Evolutionary conservation across 2,888 invertebrate species (phyloP).

Genomic region (Chloroclystis v-ata): DNA sequence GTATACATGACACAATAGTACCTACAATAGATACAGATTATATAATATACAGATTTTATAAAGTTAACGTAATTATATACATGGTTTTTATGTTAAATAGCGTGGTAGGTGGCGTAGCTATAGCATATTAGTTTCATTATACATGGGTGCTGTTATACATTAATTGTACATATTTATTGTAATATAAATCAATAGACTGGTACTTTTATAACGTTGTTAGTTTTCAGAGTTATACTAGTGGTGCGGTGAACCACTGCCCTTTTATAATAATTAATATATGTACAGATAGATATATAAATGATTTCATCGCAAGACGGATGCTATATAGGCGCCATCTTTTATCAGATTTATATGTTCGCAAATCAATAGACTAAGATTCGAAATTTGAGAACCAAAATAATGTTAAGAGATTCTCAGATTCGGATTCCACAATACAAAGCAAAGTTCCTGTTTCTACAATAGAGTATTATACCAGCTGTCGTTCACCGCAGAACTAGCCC

Average conservation of each 20-base stretch:
- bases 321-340: background rate
- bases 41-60: slow-evolving; percentile 52
- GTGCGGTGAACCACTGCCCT: slow-evolving; percentile 38
- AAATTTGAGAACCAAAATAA: slow-evolving; percentile 1
- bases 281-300: slow-evolving; percentile 10
- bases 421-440: slow-evolving; percentile 15
- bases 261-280: slow-evolving; percentile 20
- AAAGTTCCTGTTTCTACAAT: slow-evolving; percentile 21
- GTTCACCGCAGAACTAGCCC: slow-evolving; percentile 44
- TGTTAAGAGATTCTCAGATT: background rate
- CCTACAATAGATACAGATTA: slow-evolving; percentile 52
- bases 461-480: slow-evolving; percentile 18
- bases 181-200: slow-evolving; percentile 77
- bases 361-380: slow-evolving; percentile 18
- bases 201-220: slow-evolving; percentile 75
- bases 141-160: slow-evolving; percentile 74
- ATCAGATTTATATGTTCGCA: slow-evolving; percentile 12
- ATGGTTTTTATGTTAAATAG: slow-evolving; percentile 45
- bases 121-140: slow-evolving; percentile 52
- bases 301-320: slow-evolving; percentile 6
- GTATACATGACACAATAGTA: slow-evolving; percentile 48
- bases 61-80: slow-evolving; percentile 61
- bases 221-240: slow-evolving; percentile 69
- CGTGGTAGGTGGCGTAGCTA: slow-evolving; percentile 56
- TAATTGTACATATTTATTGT: slow-evolving; percentile 77